A percentile compares a stretch with the other conserved stretches of the same genome.
Evolutionary conservation across 2,888 invertebrate genomes (phyloP).

Genomic region (Catocala fraxini): DNA sequence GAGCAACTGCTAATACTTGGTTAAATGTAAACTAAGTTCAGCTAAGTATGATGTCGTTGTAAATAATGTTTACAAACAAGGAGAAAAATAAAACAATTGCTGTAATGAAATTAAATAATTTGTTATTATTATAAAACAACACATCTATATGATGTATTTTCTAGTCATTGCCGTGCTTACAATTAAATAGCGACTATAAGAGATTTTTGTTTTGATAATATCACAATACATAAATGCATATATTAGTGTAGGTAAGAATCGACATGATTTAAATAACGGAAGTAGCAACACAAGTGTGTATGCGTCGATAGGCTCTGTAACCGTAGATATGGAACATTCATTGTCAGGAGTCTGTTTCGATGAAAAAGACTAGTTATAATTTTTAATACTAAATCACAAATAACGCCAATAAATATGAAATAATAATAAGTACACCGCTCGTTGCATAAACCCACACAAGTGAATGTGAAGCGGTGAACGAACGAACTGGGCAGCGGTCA

Average conservation of each 20-base stretch:
- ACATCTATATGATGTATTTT: conserved; percentile 83
- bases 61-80: too few species aligned
- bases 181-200: conserved; percentile 45
- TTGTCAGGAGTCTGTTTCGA: too few species aligned
- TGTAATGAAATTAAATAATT: conserved; percentile 82
- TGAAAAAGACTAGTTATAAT: conserved; percentile 16
- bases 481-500: too few species aligned
- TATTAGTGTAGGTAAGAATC: conserved; percentile 40
- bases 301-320: conserved; percentile 12
- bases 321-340: too few species aligned
- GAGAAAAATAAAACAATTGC: conserved; percentile 72
- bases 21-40: too few species aligned
- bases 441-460: too few species aligned
- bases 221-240: conserved; percentile 71
- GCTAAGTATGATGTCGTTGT: too few species aligned
- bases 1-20: too few species aligned
- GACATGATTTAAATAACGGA: conserved; percentile 48
- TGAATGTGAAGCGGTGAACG: too few species aligned
- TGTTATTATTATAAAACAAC: conserved; percentile 85
- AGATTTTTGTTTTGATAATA: conserved; percentile 52
- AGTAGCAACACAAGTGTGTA: conserved; percentile 41
- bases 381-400: too few species aligned
- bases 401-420: too few species aligned
- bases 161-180: conserved; percentile 78
- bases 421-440: too few species aligned